These are phyloP conservation scores for Lordiphosa collinella DNA, from an alignment of 1,140 invertebrate genomes.

Conservation along the genomic window DNA sequence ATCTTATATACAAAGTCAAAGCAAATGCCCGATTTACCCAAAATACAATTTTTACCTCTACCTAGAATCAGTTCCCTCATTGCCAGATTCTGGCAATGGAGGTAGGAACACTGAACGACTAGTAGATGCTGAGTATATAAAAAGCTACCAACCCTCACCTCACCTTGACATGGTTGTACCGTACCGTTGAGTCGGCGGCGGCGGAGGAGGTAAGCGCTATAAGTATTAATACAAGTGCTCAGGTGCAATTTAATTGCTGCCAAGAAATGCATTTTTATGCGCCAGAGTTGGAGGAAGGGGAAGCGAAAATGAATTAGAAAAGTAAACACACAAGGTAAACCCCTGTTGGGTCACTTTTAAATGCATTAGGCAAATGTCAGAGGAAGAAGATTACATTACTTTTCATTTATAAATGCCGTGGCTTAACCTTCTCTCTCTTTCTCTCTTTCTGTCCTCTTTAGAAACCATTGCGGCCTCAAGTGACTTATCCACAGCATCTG, in stretches of 20 bases:
- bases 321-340: slow-evolving; percentile 9
- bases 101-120: too few species aligned
- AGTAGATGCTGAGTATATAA: slow-evolving; percentile 43
- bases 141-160: slow-evolving; percentile 70
- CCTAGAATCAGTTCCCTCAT: too few species aligned
- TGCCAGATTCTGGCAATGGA: too few species aligned
- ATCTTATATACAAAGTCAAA: too few species aligned
- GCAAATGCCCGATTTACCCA: too few species aligned
- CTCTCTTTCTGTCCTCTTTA: slow-evolving; percentile 17
- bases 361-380: slow-evolving; percentile 2
- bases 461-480: slow-evolving; percentile 71
- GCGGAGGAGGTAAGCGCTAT: slow-evolving; percentile 11
- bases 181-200: slow-evolving; percentile 17
- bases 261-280: slow-evolving; percentile 56
- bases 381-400: slow-evolving; percentile 25
- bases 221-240: slow-evolving; percentile 62
- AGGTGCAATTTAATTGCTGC: slow-evolving; percentile 76
- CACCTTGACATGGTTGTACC: slow-evolving; percentile 55
- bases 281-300: neutral
- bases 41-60: too few species aligned
- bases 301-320: slow-evolving; percentile 25
- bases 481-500: slow-evolving; percentile 73
- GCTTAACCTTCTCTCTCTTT: slow-evolving; percentile 10
- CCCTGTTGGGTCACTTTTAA: slow-evolving; percentile 4
- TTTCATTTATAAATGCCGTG: slow-evolving; percentile 20